phyloP scores from a whole-genome alignment of 1,140 invertebrate species.

The Agrilus planipennis region DNA sequence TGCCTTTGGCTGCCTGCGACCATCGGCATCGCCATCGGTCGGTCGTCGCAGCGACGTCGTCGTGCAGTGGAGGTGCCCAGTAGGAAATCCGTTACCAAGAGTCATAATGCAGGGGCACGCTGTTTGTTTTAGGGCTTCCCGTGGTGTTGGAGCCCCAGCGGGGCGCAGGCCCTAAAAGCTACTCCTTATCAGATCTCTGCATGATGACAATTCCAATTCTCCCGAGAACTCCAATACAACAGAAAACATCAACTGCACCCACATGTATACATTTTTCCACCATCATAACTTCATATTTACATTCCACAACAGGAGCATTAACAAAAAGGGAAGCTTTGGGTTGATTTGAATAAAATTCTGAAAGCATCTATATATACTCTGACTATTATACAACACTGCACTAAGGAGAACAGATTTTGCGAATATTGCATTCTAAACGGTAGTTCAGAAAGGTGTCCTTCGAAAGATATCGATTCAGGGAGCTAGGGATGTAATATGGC shows the following conservation, averaged over 20 bases:
- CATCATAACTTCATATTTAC: neutral
- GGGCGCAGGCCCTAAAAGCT: constrained; percentile 23
- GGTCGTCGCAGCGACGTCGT: too few relatives aligned
- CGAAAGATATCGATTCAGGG: too few relatives aligned
- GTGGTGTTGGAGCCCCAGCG: constrained; percentile 16
- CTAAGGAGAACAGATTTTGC: too few relatives aligned
- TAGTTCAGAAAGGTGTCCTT: too few relatives aligned
- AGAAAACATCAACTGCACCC: constrained; percentile 4
- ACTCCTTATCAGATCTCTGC: constrained; percentile 33
- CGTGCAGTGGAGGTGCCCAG: constrained; percentile 19
- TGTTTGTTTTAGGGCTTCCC: constrained; percentile 32
- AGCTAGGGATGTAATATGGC: too few relatives aligned
- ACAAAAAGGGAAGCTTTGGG: neutral
- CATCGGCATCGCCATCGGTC: too few relatives aligned
- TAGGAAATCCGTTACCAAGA: constrained; percentile 26
- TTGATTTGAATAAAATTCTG: too few relatives aligned
- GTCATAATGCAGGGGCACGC: constrained; percentile 25
- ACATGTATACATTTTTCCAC: neutral
- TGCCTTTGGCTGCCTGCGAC: too few relatives aligned
- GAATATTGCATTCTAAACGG: too few relatives aligned
- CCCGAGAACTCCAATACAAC: constrained; percentile 12
- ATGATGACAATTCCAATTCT: constrained; percentile 33
- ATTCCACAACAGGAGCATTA: too few relatives aligned
- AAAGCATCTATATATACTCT: neutral
- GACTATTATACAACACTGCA: too few relatives aligned